These are phyloP conservation scores for Periophthalmodon schlosseri DNA, from an alignment of 2,113 vertebrate species.

Conservation along the genomic window DNA sequence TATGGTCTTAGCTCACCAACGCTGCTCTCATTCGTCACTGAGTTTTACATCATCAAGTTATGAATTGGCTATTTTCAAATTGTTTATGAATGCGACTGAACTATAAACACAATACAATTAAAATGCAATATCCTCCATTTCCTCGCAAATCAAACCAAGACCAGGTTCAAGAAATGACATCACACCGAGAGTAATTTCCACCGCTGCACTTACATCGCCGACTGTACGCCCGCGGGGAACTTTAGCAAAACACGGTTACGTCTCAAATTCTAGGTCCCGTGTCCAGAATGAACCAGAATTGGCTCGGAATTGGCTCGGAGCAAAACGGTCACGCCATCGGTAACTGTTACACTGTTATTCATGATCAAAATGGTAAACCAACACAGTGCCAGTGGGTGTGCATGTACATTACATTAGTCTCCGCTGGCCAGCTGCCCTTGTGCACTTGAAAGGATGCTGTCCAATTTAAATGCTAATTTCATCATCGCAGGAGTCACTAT, in stretches of 20 bases:
- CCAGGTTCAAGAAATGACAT: background rate
- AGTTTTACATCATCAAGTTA: too few species aligned
- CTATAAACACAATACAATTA: background rate
- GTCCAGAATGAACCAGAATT: constrained; percentile 7
- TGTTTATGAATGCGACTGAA: background rate
- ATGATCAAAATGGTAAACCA: constrained; percentile 27
- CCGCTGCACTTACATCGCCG: background rate
- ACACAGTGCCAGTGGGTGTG: constrained; percentile 18
- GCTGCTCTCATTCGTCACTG: too few species aligned
- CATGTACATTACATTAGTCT: constrained; percentile 27
- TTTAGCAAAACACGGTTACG: background rate
- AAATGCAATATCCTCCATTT: background rate
- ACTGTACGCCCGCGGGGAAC: background rate
- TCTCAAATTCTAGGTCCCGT: constrained; percentile 2
- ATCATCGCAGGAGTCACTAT: constrained; percentile 32
- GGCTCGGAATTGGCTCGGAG: constrained; percentile 26
- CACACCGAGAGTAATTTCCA: background rate
- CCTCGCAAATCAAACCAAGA: background rate
- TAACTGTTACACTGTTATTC: constrained; percentile 11
- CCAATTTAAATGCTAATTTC: constrained; percentile 62
- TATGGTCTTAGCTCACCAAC: too few species aligned
- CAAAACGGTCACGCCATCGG: constrained; percentile 2
- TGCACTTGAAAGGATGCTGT: constrained; percentile 54
- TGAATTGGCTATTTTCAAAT: too few species aligned
- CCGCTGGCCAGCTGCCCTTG: constrained; percentile 33